phyloP scores from a whole-genome alignment of 2,888 invertebrate genomes.

The Apoda limacodes region DNA sequence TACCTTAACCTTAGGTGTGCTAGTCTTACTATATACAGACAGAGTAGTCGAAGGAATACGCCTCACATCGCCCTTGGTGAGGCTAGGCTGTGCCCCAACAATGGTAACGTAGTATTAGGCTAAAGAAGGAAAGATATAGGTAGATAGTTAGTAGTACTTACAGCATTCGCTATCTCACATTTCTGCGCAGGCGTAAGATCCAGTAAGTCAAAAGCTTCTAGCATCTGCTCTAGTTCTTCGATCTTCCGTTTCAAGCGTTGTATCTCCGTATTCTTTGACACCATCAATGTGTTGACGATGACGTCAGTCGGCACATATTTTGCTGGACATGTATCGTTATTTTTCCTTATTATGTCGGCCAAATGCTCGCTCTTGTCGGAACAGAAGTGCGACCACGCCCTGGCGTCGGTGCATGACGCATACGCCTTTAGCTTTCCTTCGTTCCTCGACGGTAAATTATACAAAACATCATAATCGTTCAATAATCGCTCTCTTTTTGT shows the following conservation, averaged over 20 bases:
- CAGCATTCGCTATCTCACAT: slow-evolving; percentile 51
- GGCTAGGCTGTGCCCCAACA: too few species aligned
- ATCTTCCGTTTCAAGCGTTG: slow-evolving; percentile 54
- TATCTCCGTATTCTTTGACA: slow-evolving; percentile 62
- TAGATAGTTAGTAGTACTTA: slow-evolving; percentile 31
- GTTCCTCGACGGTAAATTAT: slow-evolving; percentile 53
- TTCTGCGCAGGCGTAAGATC: slow-evolving; percentile 53
- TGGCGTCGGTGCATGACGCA: slow-evolving; percentile 65
- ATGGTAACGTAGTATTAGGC: too few species aligned
- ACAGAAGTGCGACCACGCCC: slow-evolving; percentile 69
- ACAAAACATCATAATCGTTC: slow-evolving; percentile 47
- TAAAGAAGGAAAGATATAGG: too few species aligned
- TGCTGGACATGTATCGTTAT: slow-evolving; percentile 43
- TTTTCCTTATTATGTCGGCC: slow-evolving; percentile 62
- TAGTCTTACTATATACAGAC: too few species aligned
- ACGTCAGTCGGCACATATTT: slow-evolving; percentile 56
- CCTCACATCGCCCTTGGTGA: too few species aligned
- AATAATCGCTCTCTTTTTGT: slow-evolving; percentile 61
- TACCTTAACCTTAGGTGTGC: too few species aligned
- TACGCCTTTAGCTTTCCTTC: slow-evolving; percentile 70
- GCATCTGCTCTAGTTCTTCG: slow-evolving; percentile 52
- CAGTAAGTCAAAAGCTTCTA: slow-evolving; percentile 51
- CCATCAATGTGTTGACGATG: slow-evolving; percentile 54
- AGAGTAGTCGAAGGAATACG: too few species aligned
- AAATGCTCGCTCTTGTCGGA: slow-evolving; percentile 69